Evolutionary conservation across 92 coral and sea anemone species (phyloP).

Genomic region (Porites evermanni): DNA sequence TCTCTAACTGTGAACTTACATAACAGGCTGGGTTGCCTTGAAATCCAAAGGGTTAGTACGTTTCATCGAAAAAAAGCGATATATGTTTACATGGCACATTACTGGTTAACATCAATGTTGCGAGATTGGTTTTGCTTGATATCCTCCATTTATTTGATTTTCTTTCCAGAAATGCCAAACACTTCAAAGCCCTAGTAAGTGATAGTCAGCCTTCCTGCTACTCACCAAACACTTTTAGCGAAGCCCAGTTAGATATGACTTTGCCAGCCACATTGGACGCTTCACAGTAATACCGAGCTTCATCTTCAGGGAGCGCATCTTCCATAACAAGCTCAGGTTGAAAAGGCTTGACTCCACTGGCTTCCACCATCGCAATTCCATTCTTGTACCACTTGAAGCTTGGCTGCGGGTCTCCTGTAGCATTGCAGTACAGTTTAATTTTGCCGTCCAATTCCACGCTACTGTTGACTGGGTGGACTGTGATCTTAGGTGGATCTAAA

Average conservation of each 20-base stretch:
- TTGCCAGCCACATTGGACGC: slow-evolving; percentile 69
- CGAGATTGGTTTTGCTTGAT: too few species aligned
- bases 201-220: not conserved
- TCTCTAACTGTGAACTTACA: too few species aligned
- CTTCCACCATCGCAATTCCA: slow-evolving; percentile 42
- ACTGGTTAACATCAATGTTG: too few species aligned
- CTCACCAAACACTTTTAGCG: slow-evolving; percentile 83
- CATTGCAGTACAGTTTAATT: slow-evolving; percentile 71
- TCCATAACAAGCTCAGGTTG: slow-evolving; percentile 60
- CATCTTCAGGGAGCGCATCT: slow-evolving; percentile 66
- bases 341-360: slow-evolving; percentile 58
- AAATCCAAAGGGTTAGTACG: too few species aligned
- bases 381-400: slow-evolving; percentile 83
- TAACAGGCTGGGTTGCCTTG: too few species aligned
- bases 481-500: slow-evolving; percentile 78
- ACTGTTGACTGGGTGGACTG: slow-evolving; percentile 80
- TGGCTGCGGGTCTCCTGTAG: slow-evolving; percentile 83
- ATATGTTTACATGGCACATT: too few species aligned
- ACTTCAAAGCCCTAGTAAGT: too few species aligned
- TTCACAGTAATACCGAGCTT: slow-evolving; percentile 72
- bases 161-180: too few species aligned
- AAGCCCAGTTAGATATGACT: slow-evolving; percentile 65
- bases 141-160: too few species aligned
- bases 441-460: slow-evolving; percentile 73
- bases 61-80: too few species aligned